phyloP scores from a whole-genome alignment of 2,113 vertebrate species.

The Ageneiosus marmoratus region DNA sequence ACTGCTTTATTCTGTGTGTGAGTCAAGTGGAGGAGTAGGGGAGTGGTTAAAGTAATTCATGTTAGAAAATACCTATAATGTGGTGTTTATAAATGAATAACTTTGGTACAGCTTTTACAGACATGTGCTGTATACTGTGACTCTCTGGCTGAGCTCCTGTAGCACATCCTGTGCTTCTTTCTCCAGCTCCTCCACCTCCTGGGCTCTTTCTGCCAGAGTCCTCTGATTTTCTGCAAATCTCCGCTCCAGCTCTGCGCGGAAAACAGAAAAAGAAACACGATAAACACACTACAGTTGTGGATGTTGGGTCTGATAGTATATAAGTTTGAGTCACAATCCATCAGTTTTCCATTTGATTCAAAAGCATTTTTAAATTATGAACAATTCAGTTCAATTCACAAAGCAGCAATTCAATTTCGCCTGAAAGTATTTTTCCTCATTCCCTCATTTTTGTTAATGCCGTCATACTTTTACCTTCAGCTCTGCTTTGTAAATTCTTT shows the following conservation, averaged over 20 bases:
- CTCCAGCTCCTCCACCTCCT: conserved; percentile 81
- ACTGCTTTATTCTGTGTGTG: background rate
- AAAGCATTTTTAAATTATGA: background rate
- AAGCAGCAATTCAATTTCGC: background rate
- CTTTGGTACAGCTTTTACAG: conserved; percentile 48
- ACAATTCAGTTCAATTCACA: background rate
- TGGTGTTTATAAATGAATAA: background rate
- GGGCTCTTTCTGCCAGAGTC: conserved; percentile 84
- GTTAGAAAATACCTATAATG: background rate
- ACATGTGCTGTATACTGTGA: conserved; percentile 90
- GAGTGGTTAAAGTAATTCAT: background rate
- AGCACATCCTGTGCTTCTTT: conserved; percentile 76
- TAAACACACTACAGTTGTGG: background rate
- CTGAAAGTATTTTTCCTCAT: background rate
- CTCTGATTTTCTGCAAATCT: conserved; percentile 84
- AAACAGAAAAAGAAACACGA: background rate
- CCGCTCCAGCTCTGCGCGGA: conserved; percentile 82
- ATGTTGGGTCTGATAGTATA: background rate
- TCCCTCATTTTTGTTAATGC: background rate
- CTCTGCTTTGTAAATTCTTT: background rate
- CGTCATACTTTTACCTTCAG: background rate
- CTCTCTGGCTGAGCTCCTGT: conserved; percentile 86
- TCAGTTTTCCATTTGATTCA: background rate
- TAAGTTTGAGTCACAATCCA: background rate
- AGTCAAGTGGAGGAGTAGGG: too few relatives aligned